phyloP scores from a whole-genome alignment of 92 coral and sea anemone genomes.

The Blastomussa wellsi region DNA sequence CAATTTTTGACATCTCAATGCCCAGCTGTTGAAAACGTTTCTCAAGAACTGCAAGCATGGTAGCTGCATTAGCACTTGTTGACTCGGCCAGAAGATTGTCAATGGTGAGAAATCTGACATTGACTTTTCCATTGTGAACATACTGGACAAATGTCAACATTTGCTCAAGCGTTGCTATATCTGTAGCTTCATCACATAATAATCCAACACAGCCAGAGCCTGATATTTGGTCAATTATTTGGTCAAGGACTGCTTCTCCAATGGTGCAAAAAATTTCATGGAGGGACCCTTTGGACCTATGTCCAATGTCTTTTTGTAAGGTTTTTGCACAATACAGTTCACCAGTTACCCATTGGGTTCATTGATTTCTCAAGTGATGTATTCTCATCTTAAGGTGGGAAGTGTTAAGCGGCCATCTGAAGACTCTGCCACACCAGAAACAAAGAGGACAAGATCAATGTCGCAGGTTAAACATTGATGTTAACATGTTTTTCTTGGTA shows the following conservation, averaged over 20 bases:
- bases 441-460: constrained; percentile 84
- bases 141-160: constrained; percentile 28
- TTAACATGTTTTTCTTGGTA: neutral
- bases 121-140: constrained; percentile 27
- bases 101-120: constrained; percentile 12
- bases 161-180: constrained; percentile 25
- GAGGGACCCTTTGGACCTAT: constrained; percentile 29
- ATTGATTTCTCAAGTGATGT: no score
- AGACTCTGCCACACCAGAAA: constrained; percentile 75
- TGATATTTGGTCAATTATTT: constrained; percentile 24
- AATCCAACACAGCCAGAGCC: constrained; percentile 28
- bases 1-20: constrained; percentile 25
- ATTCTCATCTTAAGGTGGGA: constrained; percentile 30
- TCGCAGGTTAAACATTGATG: constrained; percentile 62
- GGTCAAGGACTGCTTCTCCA: constrained; percentile 26
- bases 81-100: constrained; percentile 25
- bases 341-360: neutral
- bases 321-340: no score
- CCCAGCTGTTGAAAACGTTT: constrained; percentile 23
- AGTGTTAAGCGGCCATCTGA: constrained; percentile 87
- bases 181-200: constrained; percentile 26
- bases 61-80: constrained; percentile 29
- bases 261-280: constrained; percentile 33
- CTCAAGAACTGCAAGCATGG: constrained; percentile 33
- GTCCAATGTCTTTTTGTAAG: no score